These are phyloP conservation scores for Alosa alosa DNA, from an alignment of 2,113 vertebrate genomes.

Conservation along the genomic window DNA sequence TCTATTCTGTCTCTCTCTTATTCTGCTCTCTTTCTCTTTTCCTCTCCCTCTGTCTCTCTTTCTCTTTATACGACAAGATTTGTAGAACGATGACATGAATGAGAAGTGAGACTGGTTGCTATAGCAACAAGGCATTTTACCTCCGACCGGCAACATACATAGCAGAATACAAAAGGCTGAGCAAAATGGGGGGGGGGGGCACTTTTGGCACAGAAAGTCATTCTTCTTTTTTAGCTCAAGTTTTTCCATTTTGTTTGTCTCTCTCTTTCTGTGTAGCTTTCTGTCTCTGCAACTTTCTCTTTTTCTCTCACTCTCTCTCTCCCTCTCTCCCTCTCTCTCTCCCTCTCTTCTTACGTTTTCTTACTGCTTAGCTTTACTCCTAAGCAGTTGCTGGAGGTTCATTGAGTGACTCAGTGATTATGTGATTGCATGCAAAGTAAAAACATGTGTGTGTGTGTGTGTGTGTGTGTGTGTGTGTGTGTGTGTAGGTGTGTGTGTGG, in stretches of 20 bases:
- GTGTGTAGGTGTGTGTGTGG: neutral
- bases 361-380: slow-evolving; percentile 2
- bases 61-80: slow-evolving; percentile 47
- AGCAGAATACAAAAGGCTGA: slow-evolving; percentile 43
- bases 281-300: neutral
- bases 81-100: slow-evolving; percentile 53
- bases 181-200: slow-evolving; percentile 27
- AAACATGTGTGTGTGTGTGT: neutral
- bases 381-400: slow-evolving; percentile 9
- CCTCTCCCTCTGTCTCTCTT: slow-evolving; percentile 27
- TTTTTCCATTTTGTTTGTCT: slow-evolving; percentile 33
- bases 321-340: neutral
- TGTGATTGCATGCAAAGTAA: neutral
- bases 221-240: slow-evolving; percentile 19
- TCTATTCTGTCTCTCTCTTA: neutral
- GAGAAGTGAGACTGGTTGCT: slow-evolving; percentile 53
- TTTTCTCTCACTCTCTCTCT: neutral
- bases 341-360: neutral
- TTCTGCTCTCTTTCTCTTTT: slow-evolving; percentile 2
- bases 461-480: slow-evolving; percentile 5
- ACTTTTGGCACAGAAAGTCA: slow-evolving; percentile 25
- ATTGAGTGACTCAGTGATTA: slow-evolving; percentile 15
- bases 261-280: slow-evolving; percentile 10
- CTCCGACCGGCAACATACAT: slow-evolving; percentile 43
- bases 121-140: slow-evolving; percentile 55